Evolutionary conservation across 2,113 vertebrate species (phyloP), one percentile per base, ranked within the genome.

Genomic region (Genyomyrus donnyi): DNA sequence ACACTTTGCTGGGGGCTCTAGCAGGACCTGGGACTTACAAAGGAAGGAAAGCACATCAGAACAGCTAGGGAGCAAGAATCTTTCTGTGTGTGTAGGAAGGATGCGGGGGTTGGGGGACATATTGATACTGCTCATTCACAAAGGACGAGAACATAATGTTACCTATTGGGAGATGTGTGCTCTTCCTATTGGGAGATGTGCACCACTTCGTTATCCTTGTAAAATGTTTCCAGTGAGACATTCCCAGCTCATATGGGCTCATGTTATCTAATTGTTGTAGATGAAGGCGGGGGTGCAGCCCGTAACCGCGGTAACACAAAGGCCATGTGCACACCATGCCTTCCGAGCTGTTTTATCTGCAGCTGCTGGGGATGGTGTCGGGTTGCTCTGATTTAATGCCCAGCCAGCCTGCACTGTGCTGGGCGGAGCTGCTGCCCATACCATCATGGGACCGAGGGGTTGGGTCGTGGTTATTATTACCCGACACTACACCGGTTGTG

Each of bases 281-380:
- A 85, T 48, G 42, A 85, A 45, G 39, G 83, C 9, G 45, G 83
- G 83, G 83, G 21, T 48, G 83, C 45, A 48, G 83, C 39, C 45
- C 3, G 7, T 42, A 45, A 48, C 42, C 45, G 42, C 83, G 46
- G 83, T 80, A 80, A 48, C 45, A 85, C 83, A 85, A 85, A 48
- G 39, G 19, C 19, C 83, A 85, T 85, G 39, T 85, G 83, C 83
- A n/a, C 45, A n/a, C 83, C 83, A 13, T 85, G 83, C 19, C 39
- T 48, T 21, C 4, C 7, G 3, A n/a, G 50, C 50, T n/a, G 24
- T 87, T 87, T 87, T n/a, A 53, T 53, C 85, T 56, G 50, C 85
- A 87, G 85, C 85, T 87, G 85, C 85, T 53, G 10, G 50, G 85
- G 27, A 13, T 87, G 85, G 85, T 87, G 85, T 87, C 85, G 15